Evolutionary conservation across 2,113 vertebrate genomes (phyloP), one percentile per base, ranked within the genome.

Genomic region (Pelecanus crispus): DNA sequence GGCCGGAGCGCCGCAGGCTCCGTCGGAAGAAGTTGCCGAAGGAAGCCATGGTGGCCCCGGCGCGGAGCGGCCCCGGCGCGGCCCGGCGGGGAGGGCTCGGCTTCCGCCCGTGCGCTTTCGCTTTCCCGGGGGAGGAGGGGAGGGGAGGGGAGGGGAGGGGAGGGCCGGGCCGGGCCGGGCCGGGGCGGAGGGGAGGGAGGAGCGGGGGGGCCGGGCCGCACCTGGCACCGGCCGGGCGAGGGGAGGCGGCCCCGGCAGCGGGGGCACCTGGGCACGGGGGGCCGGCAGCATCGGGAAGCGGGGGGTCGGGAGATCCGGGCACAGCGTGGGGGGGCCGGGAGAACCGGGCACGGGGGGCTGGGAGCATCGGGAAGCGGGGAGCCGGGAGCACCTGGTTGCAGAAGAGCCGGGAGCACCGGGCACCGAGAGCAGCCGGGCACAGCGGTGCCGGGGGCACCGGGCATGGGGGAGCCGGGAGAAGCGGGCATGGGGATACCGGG

Each of bases 21-120:
- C 94, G 96, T 96, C 98, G 84, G 62, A 95, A 65, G 88, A 95
- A 80, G 62, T 2, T 77, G 36, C 90, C 5, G 59, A 96, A 61
- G 77, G 94, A 68, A 90, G 97, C 97, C 98, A 97, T 97, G 77
- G 81, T 42, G 81, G n/a, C 29, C 58, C 73, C 36, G 78, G 84
- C 8, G 29, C 52, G 70, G 73, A 15, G 34, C 40, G 28, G 44
- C 3, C 34, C 56, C 72, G 49, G 63, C 6, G 9, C 44, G 11
- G 56, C 11, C 25, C 81, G 85, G 67, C 28, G 36, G 20, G 86
- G 81, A 91, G 52, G 12, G 25, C 38, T 66, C 62, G 2, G 63
- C 85, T 82, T 87, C 90, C 71, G 81, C 62, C 81, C 81, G 91
- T 6, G 63, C 31, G 70, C 89, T 95, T 95, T 92, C 91, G 56